These are phyloP conservation scores for Nineta flava DNA, from an alignment of 2,888 invertebrate species.

Conservation along the genomic window DNA sequence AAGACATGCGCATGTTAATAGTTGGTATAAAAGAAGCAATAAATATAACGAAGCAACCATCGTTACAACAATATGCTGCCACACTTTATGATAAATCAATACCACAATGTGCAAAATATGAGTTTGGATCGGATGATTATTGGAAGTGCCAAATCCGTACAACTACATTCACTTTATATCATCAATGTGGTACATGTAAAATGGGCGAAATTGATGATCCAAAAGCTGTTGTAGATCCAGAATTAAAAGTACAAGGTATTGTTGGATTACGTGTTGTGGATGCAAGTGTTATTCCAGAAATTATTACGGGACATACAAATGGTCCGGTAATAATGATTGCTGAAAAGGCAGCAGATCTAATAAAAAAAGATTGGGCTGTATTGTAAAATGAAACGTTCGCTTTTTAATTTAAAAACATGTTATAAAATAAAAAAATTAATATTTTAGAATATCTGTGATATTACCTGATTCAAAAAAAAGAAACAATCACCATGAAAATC, in stretches of 20 bases:
- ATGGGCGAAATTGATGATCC: constrained; percentile 48
- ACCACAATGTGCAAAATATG: constrained; percentile 39
- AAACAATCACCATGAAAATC: too few species aligned
- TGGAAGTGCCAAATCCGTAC: constrained; percentile 49
- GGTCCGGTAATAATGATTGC: constrained; percentile 24
- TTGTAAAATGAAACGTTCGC: too few species aligned
- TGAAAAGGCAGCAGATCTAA: too few species aligned
- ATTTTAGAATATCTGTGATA: too few species aligned
- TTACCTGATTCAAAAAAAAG: too few species aligned
- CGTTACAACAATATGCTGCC: constrained; percentile 41
- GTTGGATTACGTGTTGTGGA: constrained; percentile 22
- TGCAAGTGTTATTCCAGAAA: constrained; percentile 23
- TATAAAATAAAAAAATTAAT: too few species aligned
- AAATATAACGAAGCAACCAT: constrained; percentile 35
- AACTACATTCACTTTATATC: constrained; percentile 43
- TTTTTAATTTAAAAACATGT: too few species aligned
- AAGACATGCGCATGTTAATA: constrained; percentile 44
- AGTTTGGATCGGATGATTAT: constrained; percentile 39
- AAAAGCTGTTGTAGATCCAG: constrained; percentile 46
- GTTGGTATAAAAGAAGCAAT: constrained; percentile 41
- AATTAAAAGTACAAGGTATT: constrained; percentile 16
- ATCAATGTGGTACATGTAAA: constrained; percentile 46
- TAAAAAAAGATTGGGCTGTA: too few species aligned
- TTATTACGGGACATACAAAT: constrained; percentile 23
- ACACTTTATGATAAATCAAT: constrained; percentile 34